Evolutionary conservation across 1,140 invertebrate species (phyloP).

Genomic region (Drosophila kepulauana): DNA sequence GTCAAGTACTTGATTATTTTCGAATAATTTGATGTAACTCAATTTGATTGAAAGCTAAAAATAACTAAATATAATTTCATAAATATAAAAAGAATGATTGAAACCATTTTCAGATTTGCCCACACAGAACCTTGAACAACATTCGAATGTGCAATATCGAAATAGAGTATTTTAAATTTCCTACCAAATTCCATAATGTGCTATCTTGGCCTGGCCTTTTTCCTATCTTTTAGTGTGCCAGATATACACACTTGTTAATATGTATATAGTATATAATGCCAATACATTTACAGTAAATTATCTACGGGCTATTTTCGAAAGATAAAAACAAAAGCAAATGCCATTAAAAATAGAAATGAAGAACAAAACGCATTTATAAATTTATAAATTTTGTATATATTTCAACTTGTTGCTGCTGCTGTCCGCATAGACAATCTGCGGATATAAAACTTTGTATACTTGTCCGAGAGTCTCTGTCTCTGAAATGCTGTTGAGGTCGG

Average conservation of each 20-base stretch:
- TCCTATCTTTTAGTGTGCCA: slow-evolving; percentile 27
- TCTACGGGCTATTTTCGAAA: slow-evolving; percentile 48
- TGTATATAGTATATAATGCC: slow-evolving; percentile 15
- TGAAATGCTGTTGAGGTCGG: slow-evolving; percentile 8
- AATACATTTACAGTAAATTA: slow-evolving; percentile 57
- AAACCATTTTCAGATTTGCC: not conserved
- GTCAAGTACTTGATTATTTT: not conserved
- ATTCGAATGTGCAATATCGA: slow-evolving; percentile 14
- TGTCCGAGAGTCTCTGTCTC: not conserved
- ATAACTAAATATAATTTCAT: not conserved
- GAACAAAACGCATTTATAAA: slow-evolving; percentile 52
- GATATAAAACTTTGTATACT: slow-evolving; percentile 7
- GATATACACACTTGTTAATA: slow-evolving; percentile 5
- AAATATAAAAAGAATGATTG: not conserved
- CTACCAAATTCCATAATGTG: slow-evolving; percentile 38
- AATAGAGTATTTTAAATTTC: slow-evolving; percentile 11
- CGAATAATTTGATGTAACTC: not conserved
- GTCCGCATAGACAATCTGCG: not conserved
- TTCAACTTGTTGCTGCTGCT: slow-evolving; percentile 24
- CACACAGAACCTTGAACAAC: slow-evolving; percentile 8
- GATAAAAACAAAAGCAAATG: slow-evolving; percentile 49
- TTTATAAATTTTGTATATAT: slow-evolving; percentile 15
- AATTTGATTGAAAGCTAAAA: not conserved
- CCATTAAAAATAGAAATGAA: slow-evolving; percentile 34
- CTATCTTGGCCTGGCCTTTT: slow-evolving; percentile 39